Evolutionary conservation across 2,888 invertebrate species (phyloP).

Genomic region (Mellilla xanthometata): DNA sequence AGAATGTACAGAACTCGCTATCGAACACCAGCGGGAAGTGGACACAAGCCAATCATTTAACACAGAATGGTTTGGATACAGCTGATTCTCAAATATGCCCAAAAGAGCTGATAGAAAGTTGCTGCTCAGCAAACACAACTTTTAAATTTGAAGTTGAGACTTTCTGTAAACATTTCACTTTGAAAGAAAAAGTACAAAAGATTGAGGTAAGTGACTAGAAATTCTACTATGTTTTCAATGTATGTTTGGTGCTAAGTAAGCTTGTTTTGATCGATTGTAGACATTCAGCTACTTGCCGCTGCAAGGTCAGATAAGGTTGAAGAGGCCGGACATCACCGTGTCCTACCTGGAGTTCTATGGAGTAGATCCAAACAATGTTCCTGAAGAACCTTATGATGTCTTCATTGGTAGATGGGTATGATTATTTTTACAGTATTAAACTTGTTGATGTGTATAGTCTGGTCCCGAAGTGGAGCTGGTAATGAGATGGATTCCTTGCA

Average conservation of each 20-base stretch:
- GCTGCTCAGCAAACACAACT: slow-evolving; percentile 80
- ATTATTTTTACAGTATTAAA: background rate
- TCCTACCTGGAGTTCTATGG: slow-evolving; percentile 96
- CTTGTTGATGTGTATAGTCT: too few relatives aligned
- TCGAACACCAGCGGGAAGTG: slow-evolving; percentile 52
- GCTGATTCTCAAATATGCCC: slow-evolving; percentile 68
- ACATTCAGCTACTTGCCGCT: slow-evolving; percentile 88
- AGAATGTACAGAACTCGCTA: slow-evolving; percentile 80
- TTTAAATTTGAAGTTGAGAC: slow-evolving; percentile 95
- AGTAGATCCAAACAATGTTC: slow-evolving; percentile 88
- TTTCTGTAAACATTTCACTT: slow-evolving; percentile 92
- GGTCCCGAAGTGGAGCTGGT: too few relatives aligned
- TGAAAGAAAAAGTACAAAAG: slow-evolving; percentile 91
- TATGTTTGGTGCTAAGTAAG: background rate
- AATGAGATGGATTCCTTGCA: too few relatives aligned
- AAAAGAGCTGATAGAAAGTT: slow-evolving; percentile 72
- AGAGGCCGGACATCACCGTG: slow-evolving; percentile 89
- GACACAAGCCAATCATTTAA: slow-evolving; percentile 32
- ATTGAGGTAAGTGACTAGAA: slow-evolving; percentile 86
- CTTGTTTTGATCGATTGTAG: slow-evolving; percentile 61
- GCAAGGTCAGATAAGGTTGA: slow-evolving; percentile 91
- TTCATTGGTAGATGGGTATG: slow-evolving; percentile 95
- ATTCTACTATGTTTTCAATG: too few relatives aligned
- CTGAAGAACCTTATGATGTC: slow-evolving; percentile 87
- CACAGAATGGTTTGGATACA: slow-evolving; percentile 14